These are phyloP conservation scores for Chondrilla cf. caribensis DNA, from an alignment of 37 sponge, comb jelly and placozoan genomes.

Conservation along the genomic window DNA sequence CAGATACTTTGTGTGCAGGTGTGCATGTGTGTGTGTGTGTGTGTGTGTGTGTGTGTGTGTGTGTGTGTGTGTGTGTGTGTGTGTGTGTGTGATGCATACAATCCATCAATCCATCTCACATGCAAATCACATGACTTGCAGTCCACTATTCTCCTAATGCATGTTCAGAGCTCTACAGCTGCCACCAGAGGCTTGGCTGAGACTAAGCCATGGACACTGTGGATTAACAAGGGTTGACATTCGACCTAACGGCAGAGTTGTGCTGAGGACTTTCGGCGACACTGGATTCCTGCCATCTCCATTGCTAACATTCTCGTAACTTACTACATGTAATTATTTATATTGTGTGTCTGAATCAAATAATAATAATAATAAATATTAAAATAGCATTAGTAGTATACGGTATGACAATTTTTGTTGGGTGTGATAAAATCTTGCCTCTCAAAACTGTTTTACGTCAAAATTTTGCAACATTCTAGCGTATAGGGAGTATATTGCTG, in stretches of 20 bases:
- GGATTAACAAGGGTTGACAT: conserved; percentile 77
- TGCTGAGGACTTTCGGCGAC: conserved; percentile 66
- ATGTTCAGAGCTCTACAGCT: conserved; percentile 95
- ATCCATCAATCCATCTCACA: not conserved
- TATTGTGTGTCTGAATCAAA: not conserved
- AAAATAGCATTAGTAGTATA: no score
- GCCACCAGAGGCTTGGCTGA: conserved; percentile 95
- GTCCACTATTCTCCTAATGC: no score
- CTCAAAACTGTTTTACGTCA: no score
- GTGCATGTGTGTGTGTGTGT: not conserved
- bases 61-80: conserved; percentile 27
- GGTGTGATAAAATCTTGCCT: no score
- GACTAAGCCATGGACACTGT: conserved; percentile 87
- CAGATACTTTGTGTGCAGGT: conserved; percentile 96
- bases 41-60: conserved; percentile 15
- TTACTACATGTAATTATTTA: not conserved
- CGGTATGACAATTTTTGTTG: no score
- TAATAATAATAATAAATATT: not conserved
- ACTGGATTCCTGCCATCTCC: conserved; percentile 87
- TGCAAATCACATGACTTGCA: not conserved
- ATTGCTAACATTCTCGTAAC: conserved; percentile 67
- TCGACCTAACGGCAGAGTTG: conserved; percentile 84
- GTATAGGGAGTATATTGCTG: no score
- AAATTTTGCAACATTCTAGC: no score
- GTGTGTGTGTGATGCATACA: not conserved